Conservation (phyloP, 2,888 invertebrate genomes). For the Druceiella hillmani region DNA sequence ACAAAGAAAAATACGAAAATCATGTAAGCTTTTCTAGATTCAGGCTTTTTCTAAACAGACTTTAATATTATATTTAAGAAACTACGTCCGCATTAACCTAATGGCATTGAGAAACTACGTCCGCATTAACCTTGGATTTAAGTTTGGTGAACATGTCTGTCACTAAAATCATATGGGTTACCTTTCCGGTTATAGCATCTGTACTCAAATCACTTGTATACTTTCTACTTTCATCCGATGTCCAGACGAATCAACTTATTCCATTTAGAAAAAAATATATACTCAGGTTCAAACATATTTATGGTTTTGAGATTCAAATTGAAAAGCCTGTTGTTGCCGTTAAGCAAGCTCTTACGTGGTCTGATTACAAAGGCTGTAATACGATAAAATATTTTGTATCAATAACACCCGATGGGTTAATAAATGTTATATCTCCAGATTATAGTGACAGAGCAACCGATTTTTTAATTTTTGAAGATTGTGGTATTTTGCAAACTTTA, state of each 20-base stretch:
- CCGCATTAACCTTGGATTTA: too few relatives aligned
- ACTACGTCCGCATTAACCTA: too few relatives aligned
- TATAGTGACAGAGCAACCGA: slow-evolving; percentile 10
- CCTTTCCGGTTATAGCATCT: slow-evolving; percentile 9
- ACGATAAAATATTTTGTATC: slow-evolving; percentile 15
- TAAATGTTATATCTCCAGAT: too few relatives aligned
- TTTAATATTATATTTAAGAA: too few relatives aligned
- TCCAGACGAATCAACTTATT: slow-evolving; percentile 14
- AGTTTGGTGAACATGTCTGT: slow-evolving; percentile 7
- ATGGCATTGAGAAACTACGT: too few relatives aligned
- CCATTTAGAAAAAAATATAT: slow-evolving; percentile 16
- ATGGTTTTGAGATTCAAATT: too few relatives aligned
- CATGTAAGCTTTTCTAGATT: too few relatives aligned
- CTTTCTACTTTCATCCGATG: slow-evolving; percentile 7
- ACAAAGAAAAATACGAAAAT: too few relatives aligned
- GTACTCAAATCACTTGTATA: slow-evolving; percentile 9
- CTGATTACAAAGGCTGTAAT: slow-evolving; percentile 13
- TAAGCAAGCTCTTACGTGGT: slow-evolving; percentile 11
- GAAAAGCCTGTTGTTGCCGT: too few relatives aligned
- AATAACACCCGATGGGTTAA: slow-evolving; percentile 7
- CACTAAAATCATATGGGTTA: slow-evolving; percentile 10
- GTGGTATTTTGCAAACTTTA: slow-evolving; percentile 9
- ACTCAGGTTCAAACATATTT: slow-evolving; percentile 15
- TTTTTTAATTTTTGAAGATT: slow-evolving; percentile 8
- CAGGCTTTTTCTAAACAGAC: too few relatives aligned